Evolutionary conservation across 2,797 vertebrate genomes (phyloP), one percentile per base, ranked within the genome.

Genomic region (Bovichtus variegatus): DNA sequence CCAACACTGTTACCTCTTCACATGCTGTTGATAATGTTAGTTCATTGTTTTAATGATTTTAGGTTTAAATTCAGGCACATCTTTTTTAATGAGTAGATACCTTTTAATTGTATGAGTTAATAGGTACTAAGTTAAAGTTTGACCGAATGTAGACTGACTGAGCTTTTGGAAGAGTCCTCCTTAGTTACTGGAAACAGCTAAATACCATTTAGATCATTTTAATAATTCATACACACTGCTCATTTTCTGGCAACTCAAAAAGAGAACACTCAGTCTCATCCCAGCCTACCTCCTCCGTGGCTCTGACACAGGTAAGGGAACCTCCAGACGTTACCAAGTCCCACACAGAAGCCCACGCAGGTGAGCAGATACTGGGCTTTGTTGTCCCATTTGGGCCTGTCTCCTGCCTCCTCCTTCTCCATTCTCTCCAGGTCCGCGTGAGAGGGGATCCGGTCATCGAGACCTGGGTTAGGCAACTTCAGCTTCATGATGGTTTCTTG

Each of bases 341-440:
- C 97, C 78, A 98, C 97, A 44, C 98, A 99, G 93, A 99, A 98
- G 61, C 97, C 97, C 86, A 99, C 86, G 2, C 97, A 99, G 1
- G 97, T 99, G 87, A 99, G 95, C 96, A 99, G 96, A 40, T 99
- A 99, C 88, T 98, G 97, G 31, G 97, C 84, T 86, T 99, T 99
- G 93, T 98, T 99, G 93, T 99, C 97, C 97, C 98, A 98, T 89
- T 97, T 95, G 25, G 98, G 98, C 87, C 98, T 94, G 15, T 96
- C 94, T 9, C 81, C 89, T 13, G 93, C 94, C 73, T 98, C 96
- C 80, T 96, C 90, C 62, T 67, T 49, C 86, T 99, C 97, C 57
- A 97, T 82, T 76, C 57, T 81, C 59, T 98, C 97, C 83, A 99
- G 94, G 11, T 96, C 88, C 3, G 7, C 69, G 50, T 96, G 93